Percentiles rank a stretch among this genome's conserved stretches.
Evolutionary conservation across 2,797 vertebrate species (phyloP).

Genomic region (Dendrocincla fuliginosa): DNA sequence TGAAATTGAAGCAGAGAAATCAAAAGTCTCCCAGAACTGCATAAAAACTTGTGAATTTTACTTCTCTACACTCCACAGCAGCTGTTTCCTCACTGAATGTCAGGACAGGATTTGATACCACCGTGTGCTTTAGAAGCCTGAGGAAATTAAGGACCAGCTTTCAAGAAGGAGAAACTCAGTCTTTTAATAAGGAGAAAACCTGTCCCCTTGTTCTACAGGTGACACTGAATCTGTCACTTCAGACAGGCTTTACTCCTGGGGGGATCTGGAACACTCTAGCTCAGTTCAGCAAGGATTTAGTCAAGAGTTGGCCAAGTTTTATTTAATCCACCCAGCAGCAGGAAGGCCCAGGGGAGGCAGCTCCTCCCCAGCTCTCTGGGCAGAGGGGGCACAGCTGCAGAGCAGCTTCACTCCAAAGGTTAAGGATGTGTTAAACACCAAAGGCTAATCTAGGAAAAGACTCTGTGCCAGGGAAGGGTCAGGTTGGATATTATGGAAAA

Average conservation of each 20-base stretch:
- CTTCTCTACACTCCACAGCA: background rate
- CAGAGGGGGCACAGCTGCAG: background rate
- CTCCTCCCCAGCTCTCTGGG: background rate
- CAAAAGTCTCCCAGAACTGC: background rate
- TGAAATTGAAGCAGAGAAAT: conserved; percentile 74
- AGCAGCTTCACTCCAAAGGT: background rate
- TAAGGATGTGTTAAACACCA: background rate
- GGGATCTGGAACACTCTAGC: background rate
- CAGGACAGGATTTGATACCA: background rate
- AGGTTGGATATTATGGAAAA: background rate
- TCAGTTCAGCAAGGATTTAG: background rate
- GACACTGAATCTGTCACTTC: background rate
- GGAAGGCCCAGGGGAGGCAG: background rate
- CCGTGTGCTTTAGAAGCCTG: background rate
- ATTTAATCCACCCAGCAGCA: background rate
- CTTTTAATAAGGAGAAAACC: background rate
- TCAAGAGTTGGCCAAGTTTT: background rate
- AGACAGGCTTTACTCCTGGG: rapidly evolving
- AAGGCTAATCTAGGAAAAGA: background rate
- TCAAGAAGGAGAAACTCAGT: background rate
- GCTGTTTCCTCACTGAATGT: background rate
- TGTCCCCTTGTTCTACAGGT: background rate
- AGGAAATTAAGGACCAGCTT: background rate
- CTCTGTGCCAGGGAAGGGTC: background rate
- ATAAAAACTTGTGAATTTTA: rapidly evolving